These are phyloP conservation scores for Acanthurus tractus DNA, from an alignment of 2,797 vertebrate genomes.

Conservation along the genomic window DNA sequence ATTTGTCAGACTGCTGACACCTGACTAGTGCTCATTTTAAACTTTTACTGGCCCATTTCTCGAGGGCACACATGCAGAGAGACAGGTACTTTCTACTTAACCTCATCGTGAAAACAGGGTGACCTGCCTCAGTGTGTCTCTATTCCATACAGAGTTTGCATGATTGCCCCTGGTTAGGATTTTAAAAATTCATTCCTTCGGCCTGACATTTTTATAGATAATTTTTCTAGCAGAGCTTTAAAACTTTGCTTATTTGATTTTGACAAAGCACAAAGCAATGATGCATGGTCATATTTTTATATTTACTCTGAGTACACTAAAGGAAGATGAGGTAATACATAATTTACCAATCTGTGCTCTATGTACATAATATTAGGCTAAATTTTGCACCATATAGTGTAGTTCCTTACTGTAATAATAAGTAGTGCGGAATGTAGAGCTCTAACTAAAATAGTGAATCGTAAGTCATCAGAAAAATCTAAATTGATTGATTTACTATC, in stretches of 20 bases:
- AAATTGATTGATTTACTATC: neutral
- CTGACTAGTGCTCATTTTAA: slow-evolving; percentile 54
- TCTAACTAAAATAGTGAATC: too few species aligned
- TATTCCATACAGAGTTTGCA: neutral
- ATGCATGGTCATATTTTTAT: slow-evolving; percentile 1
- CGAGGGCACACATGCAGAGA: slow-evolving; percentile 28
- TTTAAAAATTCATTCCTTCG: neutral
- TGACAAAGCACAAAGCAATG: neutral
- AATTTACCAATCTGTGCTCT: neutral
- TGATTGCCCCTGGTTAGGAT: neutral
- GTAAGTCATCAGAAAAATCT: neutral
- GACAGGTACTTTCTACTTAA: slow-evolving; percentile 16
- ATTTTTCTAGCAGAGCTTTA: neutral
- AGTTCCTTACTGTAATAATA: too few species aligned
- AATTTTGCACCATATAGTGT: too few species aligned
- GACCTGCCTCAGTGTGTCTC: neutral
- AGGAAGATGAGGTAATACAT: neutral
- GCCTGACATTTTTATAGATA: neutral
- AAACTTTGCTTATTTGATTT: neutral
- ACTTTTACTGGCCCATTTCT: slow-evolving; percentile 56
- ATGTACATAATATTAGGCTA: neutral
- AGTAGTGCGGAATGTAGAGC: too few species aligned
- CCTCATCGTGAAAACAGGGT: neutral
- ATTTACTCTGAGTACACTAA: neutral
- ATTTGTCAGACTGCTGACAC: slow-evolving; percentile 61